These are phyloP conservation scores for mouse (Mus musculus) DNA, from an alignment of 2,113 vertebrate genomes.

Conservation along the genomic window GRCm39 chr5:16344501-16345000, in stretches of 20 bases:
- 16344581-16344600: not conserved
- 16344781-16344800: not conserved
- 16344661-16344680: not conserved
- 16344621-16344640: not conserved
- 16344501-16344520: not conserved
- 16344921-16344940: too few species aligned
- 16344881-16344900: not conserved
- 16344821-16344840: not conserved
- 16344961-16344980: too few species aligned
- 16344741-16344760: not conserved
- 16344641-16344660: not conserved
- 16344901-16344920: not conserved
- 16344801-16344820: not conserved
- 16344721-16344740: not conserved
- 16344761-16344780: not conserved
- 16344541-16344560: not conserved
- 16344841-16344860: not conserved
- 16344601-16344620: not conserved
- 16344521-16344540: not conserved
- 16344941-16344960: too few species aligned
- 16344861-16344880: not conserved
- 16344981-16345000: too few species aligned
- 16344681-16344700: not conserved
- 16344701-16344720: not conserved
- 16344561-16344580: not conserved